Base-by-base conservation (phyloP, 30 jellyfish, hydroid and myxozoan species). In the Morbakka virulenta region DNA sequence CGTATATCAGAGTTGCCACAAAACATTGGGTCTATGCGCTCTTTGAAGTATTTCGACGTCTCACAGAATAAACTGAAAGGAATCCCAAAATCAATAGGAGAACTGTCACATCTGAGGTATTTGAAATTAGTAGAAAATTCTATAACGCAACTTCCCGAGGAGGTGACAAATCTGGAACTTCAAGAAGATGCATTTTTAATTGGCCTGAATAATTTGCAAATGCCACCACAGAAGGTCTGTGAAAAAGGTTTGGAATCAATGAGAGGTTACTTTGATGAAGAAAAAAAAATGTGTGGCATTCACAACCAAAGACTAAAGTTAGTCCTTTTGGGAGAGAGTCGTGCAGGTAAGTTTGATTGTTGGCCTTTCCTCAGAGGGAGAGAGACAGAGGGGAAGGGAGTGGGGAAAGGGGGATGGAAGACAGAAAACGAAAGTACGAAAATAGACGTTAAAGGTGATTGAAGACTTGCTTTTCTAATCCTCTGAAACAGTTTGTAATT, bases 191-290 rank as follows among this genome's bases (percentile, higher is more conserved):
- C 87, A 14, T 66, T 74, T 1, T 80, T 91, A 23, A 57, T 84
- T 4, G 57, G 85, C 64, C 82, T 81, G 17, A 91, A 91, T 63
- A 96, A 95, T 1, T 71, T 91, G 9, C 98, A 85, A 22, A 67
- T 24, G 52, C 98, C 98, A 11, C 98, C 98, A 2, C 24, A 70
- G 27, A 95, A 91, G 36, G 85, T 81, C 27, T 87, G 97, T 41
- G 32, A 35, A 29, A 69, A 85, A 70, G 98, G 98, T 1, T 53
- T 65, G 26, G 48, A 79, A 0, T 47, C 95, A n/a, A 91, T 91
- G 62, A 62, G 74, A 62, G 87, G 73, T 0, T 91, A 61, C 71
- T 91, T 84, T 74, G 84, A 66, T 4, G 98, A 95, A 0, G 28
- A 74, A 35, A 72, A 80, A 20, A 28, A 36, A 17, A 32, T 78